Evolutionary conservation across 2,888 invertebrate genomes (phyloP), one percentile per base, ranked within the genome.

Genomic region (Drosophila mettleri): DNA sequence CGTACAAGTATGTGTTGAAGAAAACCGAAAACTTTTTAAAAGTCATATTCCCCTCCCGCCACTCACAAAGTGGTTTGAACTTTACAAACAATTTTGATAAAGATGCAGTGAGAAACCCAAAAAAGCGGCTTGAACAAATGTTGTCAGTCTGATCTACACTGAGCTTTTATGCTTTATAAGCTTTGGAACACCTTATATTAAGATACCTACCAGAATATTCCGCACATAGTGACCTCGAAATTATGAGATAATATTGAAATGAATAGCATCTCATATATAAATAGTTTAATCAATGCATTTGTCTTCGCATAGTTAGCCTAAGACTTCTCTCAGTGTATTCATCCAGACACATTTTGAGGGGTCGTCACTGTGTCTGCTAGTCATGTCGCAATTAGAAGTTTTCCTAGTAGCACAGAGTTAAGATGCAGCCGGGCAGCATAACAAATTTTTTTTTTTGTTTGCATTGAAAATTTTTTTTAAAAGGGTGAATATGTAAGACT

Each of bases 371-470:
- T 83, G 54, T 85, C 64, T 82, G 74, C 81, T 81, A 88, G 89
- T 86, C 90, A 89, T 89, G 90, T 86, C 79, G 88, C 89, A 90
- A 89, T 89, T 89, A 89, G 86, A 89, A 90, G 89, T 89, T 90
- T 86, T 76, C 69, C 79, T 78, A 70, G 68, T 66, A 62, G 74
- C 69, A 72, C 69, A 58, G 74, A 75, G 75, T 61, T 68, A 72
- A 78, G 66, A 76, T 71, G 62, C 61, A 65, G 60, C 58, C 54
- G 36, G 49, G 72, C 64, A 64, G 57, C 68, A 68, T 66, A 73
- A 74, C 69, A 74, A 75, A 87, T 85, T 84, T 86, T 59, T 41
- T 57, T 20, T 59, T 46, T 53, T 36, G 33, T 41, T 33, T 51
- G 9, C 38, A 59, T 49, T 31, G 48, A 52, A 34, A 60, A 46